Base-by-base conservation (phyloP, 2,888 invertebrate species). In the Agrotis ipsilon region DNA sequence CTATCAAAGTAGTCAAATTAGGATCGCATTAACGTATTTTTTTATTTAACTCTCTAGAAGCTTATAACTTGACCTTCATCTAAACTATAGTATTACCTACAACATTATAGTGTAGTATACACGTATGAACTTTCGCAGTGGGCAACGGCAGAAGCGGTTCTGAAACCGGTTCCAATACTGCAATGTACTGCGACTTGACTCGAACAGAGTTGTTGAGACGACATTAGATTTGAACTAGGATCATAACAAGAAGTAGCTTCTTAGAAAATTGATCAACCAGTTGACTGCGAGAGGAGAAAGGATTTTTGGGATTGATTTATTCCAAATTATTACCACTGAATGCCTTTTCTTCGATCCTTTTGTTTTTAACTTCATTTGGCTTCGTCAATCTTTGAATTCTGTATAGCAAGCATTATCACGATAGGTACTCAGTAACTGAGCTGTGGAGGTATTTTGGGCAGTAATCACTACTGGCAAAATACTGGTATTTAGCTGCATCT, bases 101-200 rank as follows among this genome's bases (percentile, higher is more conserved):
- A 89, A 88, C 86, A 90, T 88, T 90, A 91, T 89, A 91, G 83
- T 82, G 87, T 79, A 82, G 87, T 91, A 90, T 90, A 93, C 89
- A 91, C 91, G 90, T 91, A 93, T 94, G 94, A 94, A 94, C 93
- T 93, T 93, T 94, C 91, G 93, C 93, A 90, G 85, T 86, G 78
- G 90, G 87, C 91, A 89, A 90, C 87, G 88, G 92, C 86, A 86
- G 85, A 84, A 92, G 93, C 92, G 89, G 92, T 88, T 87, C 86
- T 86, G 62, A 58, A 90, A 94, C 94, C 94, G 94, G 94, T 94
- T 93, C 86, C 80, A 82, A 66, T 57, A 83, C 83, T 81, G 78
- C 83, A 85, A 81, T 71, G 82, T 82, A 80, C 82, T 77, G 67
- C 73, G 77, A 72, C 78, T 77, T 77, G 81, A 73, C 67, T 73